Conservation (phyloP, 2,797 vertebrate species). For the Coregonus suidteri region DNA sequence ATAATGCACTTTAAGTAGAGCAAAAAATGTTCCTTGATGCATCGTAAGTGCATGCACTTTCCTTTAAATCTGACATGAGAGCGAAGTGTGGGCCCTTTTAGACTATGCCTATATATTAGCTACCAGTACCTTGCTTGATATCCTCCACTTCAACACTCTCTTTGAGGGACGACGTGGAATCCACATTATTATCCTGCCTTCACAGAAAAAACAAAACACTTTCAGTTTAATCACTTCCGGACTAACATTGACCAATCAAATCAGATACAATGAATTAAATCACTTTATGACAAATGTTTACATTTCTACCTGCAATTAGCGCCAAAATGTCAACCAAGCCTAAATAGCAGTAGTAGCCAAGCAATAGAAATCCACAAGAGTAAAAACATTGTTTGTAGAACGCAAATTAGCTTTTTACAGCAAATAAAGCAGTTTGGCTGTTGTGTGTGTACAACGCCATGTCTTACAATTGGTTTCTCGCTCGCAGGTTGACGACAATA, state of each 20-base stretch:
- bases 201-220: slow-evolving; percentile 3
- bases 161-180: slow-evolving; percentile 87
- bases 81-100: too few species aligned
- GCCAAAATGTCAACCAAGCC: background rate
- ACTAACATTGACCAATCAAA: background rate
- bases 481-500: background rate
- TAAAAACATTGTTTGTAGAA: background rate
- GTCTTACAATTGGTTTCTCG: background rate
- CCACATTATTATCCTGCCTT: slow-evolving; percentile 90
- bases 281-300: too few species aligned
- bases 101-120: background rate
- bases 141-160: slow-evolving; percentile 81
- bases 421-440: background rate
- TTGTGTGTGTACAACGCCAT: background rate
- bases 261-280: background rate
- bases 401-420: background rate
- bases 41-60: too few species aligned
- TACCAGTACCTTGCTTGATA: slow-evolving; percentile 84
- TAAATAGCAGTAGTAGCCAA: background rate
- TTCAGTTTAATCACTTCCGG: background rate
- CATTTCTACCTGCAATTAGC: too few species aligned
- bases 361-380: background rate
- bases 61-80: too few species aligned
- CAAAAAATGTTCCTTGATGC: too few species aligned
- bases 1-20: too few species aligned